Conservation (phyloP, 2,797 vertebrate species). For the Fundulus diaphanus region DNA sequence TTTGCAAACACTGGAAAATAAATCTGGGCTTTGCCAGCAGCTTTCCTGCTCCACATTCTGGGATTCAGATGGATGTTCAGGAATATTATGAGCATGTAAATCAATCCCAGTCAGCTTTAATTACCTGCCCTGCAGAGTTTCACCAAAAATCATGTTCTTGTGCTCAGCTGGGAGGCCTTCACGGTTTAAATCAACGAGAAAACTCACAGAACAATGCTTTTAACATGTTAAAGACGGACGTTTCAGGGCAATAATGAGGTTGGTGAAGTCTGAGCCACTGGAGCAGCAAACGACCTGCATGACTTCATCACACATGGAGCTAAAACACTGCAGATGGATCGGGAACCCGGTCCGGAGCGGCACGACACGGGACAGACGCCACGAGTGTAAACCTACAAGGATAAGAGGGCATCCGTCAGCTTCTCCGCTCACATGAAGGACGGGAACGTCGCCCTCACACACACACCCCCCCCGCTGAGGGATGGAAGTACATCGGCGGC, state of each 20-base stretch:
- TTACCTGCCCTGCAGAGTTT: neutral
- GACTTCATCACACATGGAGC: too few species aligned
- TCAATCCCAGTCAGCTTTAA: neutral
- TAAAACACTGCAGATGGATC: too few species aligned
- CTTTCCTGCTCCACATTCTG: neutral
- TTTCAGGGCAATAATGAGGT: neutral
- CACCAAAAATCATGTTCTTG: neutral
- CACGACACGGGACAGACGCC: too few species aligned
- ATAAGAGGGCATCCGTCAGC: slow-evolving; percentile 46
- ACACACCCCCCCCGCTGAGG: slow-evolving; percentile 25
- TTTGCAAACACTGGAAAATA: neutral
- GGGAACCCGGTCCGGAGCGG: too few species aligned
- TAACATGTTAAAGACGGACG: neutral
- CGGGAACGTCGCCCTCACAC: slow-evolving; percentile 17
- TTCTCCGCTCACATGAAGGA: slow-evolving; percentile 40
- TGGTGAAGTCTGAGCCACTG: too few species aligned
- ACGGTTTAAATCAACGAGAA: neutral
- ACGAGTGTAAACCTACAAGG: neutral
- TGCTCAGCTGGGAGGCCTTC: neutral
- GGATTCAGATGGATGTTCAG: neutral
- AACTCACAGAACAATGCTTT: neutral
- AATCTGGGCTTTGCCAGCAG: neutral
- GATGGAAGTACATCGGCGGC: slow-evolving; percentile 35
- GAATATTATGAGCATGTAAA: neutral
- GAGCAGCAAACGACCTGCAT: neutral